Evolutionary conservation across 2,888 invertebrate genomes (phyloP).

Genomic region (Cylindroiulus punctatus): DNA sequence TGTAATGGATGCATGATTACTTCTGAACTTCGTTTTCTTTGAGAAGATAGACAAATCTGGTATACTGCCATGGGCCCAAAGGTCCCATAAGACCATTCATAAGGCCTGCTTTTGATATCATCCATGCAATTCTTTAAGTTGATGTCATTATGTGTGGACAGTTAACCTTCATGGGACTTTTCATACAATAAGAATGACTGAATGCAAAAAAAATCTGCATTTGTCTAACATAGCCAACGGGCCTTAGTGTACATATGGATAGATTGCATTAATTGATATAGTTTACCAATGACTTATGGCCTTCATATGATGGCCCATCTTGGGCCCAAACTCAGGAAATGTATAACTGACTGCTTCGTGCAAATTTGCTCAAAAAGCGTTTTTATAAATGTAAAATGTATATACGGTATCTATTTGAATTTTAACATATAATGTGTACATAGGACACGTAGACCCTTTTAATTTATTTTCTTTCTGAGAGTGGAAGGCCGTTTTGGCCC

Average conservation of each 20-base stretch:
- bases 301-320: neutral
- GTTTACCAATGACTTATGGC: neutral
- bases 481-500: neutral
- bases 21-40: too few relatives aligned
- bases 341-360: neutral
- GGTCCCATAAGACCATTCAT: too few relatives aligned
- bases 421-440: neutral
- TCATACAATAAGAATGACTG: too few relatives aligned
- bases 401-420: neutral
- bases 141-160: too few relatives aligned
- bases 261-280: neutral
- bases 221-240: neutral
- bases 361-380: neutral
- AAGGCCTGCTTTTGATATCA: too few relatives aligned
- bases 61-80: too few relatives aligned
- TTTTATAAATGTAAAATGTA: neutral
- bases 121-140: too few relatives aligned
- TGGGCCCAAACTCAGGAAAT: neutral
- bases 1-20: too few relatives aligned
- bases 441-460: neutral
- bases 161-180: too few relatives aligned
- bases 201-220: too few relatives aligned
- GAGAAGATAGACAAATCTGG: too few relatives aligned
- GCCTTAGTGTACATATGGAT: neutral
- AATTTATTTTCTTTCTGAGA: neutral